Base-by-base conservation (phyloP, 2,888 invertebrate species). In the Odontocolon sp. region DNA sequence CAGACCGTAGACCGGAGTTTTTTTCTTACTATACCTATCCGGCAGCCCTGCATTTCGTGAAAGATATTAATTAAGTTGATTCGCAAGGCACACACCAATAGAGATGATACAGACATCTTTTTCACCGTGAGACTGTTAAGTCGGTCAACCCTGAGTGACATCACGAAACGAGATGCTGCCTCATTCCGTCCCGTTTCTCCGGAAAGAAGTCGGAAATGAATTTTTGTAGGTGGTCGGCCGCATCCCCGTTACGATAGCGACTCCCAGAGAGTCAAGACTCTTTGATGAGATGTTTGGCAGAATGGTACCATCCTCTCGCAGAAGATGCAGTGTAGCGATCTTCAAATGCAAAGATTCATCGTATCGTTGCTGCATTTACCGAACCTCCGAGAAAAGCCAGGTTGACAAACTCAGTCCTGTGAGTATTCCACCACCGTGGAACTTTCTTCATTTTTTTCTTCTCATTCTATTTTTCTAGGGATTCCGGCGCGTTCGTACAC, bases 161-260 rank as follows among this genome's bases (percentile, higher is more conserved):
- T 50, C 45, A 52, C 31, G 59, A 69, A 45, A 42, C 42, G 45
- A 61, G 61, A 69, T 56, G 64, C 63, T 70, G 50, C 66, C 54
- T 80, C 57, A 31, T 61, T 69, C 52, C 61, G 50, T 59, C 21
- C 26, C 14, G 52, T 45, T 64, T 45, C 21, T 40, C 9, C 36
- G 2, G 31, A 26, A 33, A 40, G 26, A 11, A 80, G 75, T 70
- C 77, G 63, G 80, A 73, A 61, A 59, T 50, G 84, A 86, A 86
- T 84, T 86, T 18, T 84, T 84, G 83, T 85, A 83, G 84, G 31
- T 59, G 59, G 11, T 26, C n/a, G 28, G 14, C 40, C 3, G 11
- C 3, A 11, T 11, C 40, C 40, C 14, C 14, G 84, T 85, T 81
- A n/a, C n/a, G n/a, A n/a, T n/a, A n/a, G 83, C 68, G 77, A 74